Evolutionary conservation across 2,888 invertebrate species (phyloP).

Genomic region (Lamellibrachia columna): DNA sequence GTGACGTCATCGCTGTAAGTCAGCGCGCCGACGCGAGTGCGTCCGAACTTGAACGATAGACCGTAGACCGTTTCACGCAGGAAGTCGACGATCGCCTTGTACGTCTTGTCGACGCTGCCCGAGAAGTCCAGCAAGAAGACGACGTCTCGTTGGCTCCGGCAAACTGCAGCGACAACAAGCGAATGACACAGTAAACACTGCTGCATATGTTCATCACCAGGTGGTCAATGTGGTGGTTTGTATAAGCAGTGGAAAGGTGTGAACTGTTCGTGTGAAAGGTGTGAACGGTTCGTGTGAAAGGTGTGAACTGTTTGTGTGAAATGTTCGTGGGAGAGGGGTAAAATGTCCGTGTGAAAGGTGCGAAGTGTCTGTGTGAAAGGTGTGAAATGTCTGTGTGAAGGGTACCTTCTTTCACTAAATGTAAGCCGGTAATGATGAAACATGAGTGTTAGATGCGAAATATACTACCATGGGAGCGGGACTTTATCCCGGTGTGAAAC

Average conservation of each 20-base stretch:
- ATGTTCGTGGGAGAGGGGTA: too few species aligned
- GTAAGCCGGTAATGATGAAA: too few species aligned
- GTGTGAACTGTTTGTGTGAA: too few species aligned
- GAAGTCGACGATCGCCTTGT: conserved; percentile 31
- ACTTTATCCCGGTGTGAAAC: too few species aligned
- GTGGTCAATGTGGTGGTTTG: neutral
- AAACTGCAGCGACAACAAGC: conserved; percentile 22
- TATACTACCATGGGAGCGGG: too few species aligned
- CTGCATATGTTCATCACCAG: neutral
- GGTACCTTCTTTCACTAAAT: too few species aligned
- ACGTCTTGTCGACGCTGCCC: conserved; percentile 34
- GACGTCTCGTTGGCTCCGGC: conserved; percentile 33
- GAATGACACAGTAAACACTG: neutral
- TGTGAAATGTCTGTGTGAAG: too few species aligned
- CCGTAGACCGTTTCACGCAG: conserved; percentile 32
- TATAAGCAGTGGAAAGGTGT: neutral
- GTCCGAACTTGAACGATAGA: conserved; percentile 34
- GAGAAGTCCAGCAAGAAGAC: conserved; percentile 38
- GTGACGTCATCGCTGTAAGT: conserved; percentile 30
- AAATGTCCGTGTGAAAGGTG: too few species aligned
- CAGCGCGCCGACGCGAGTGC: conserved; percentile 28
- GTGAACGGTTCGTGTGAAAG: neutral
- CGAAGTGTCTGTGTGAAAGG: too few species aligned
- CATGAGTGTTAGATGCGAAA: too few species aligned
- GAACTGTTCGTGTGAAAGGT: neutral